Conservation (phyloP, 2,113 vertebrate genomes). For the Pitta sordida region DNA sequence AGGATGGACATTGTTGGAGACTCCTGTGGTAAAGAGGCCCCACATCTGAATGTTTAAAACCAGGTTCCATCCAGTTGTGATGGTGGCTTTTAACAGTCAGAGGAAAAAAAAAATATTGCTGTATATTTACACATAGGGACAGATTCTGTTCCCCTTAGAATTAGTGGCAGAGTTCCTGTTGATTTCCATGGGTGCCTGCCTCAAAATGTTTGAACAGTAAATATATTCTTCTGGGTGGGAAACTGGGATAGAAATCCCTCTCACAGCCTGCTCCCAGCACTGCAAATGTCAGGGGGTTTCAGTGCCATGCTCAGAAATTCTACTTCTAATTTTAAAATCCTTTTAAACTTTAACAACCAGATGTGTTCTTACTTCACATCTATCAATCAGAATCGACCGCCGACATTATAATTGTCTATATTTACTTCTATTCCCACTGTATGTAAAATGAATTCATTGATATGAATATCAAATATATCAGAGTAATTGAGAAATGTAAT, state of each 20-base stretch:
- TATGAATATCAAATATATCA: not conserved
- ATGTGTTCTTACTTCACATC: slow-evolving; percentile 11
- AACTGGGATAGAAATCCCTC: slow-evolving; percentile 48
- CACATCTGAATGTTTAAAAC: slow-evolving; percentile 17
- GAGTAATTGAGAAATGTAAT: not conserved
- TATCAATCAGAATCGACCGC: slow-evolving; percentile 23
- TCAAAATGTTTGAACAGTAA: slow-evolving; percentile 59
- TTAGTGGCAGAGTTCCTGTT: slow-evolving; percentile 29
- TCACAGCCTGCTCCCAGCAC: slow-evolving; percentile 30
- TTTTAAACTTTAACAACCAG: slow-evolving; percentile 26
- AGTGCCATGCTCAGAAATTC: not conserved
- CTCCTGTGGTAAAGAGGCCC: slow-evolving; percentile 26
- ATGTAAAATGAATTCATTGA: not conserved
- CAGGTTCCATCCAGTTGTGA: slow-evolving; percentile 49
- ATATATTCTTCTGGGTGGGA: slow-evolving; percentile 62
- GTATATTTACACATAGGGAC: slow-evolving; percentile 34
- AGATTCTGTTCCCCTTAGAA: slow-evolving; percentile 51
- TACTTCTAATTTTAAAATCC: slow-evolving; percentile 52
- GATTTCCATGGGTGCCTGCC: slow-evolving; percentile 56
- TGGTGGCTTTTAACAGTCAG: slow-evolving; percentile 38
- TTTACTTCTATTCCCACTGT: not conserved
- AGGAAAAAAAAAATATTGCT: slow-evolving; percentile 42
- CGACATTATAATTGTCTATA: not conserved
- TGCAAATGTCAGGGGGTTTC: slow-evolving; percentile 44
- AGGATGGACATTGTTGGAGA: slow-evolving; percentile 33